Base-by-base conservation (phyloP, 2,797 vertebrate genomes). In the Antennarius maculatus region DNA sequence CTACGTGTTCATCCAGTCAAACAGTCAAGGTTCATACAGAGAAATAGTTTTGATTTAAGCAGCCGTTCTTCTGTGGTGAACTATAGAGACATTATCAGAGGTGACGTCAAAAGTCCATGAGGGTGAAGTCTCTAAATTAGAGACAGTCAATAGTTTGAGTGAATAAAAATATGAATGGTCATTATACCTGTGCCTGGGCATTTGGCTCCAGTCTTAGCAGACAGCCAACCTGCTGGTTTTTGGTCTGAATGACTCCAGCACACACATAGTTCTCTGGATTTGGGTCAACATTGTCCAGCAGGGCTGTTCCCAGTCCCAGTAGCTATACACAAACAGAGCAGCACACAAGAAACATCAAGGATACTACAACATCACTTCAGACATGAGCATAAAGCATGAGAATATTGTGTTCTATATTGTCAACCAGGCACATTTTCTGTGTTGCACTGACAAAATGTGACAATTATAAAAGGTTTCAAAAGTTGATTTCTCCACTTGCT, bases 231-330 rank as follows among this genome's bases (percentile, higher is more conserved):
- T 97, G 96, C 81, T 96, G 92, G 52, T 93, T 85, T 85, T 97
- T 97, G 8, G 95, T 96, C 91, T 97, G 96, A 73, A 97, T 94
- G 79, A 97, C 96, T 58, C 96, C 96, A 54, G 96, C 96, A 17
- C 95, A 96, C 62, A 97, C 96, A 0, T 95, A 97, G 81, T 97
- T 97, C 81, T 97, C 96, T 12, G 95, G 96, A 86, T 97, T 97
- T 23, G 96, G 96, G 78, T 97, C 96, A 48, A 97, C 95, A 0
- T 95, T 95, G 76, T 96, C 95, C 88, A 97, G 85, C 71, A 97
- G 93, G 18, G 96, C 96, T 3, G 94, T 93, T 60, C 96, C 96
- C 13, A 97, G 91, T 60, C 96, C 96, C 81, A 97, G 88, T 55
- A 97, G 90, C 96, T 97, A 50, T 3, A 74, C 1, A 72, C 18